Conservation (phyloP, 2,113 vertebrate genomes). For the Psettodes erumei region DNA sequence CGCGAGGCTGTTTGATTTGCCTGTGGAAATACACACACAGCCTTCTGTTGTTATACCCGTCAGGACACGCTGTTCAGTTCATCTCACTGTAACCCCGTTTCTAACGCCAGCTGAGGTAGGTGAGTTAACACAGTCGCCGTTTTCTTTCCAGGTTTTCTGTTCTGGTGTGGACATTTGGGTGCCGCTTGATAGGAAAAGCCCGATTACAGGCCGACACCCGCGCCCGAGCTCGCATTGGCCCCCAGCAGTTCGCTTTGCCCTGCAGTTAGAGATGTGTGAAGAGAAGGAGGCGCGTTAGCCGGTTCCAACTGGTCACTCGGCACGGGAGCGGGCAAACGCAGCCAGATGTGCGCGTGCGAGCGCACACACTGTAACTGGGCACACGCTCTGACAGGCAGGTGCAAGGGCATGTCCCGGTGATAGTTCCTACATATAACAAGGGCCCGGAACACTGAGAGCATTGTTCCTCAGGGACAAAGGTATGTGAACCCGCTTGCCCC, state of each 20-base stretch:
- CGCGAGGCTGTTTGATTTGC: slow-evolving; percentile 47
- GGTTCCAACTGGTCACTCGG: slow-evolving; percentile 51
- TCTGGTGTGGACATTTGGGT: slow-evolving; percentile 19
- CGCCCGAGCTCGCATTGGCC: neutral
- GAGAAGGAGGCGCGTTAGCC: slow-evolving; percentile 29
- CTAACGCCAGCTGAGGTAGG: neutral
- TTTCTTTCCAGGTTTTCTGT: neutral
- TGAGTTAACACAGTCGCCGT: neutral
- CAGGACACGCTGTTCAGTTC: slow-evolving; percentile 42
- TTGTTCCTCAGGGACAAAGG: slow-evolving; percentile 75
- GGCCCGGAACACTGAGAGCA: slow-evolving; percentile 59
- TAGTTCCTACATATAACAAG: slow-evolving; percentile 55
- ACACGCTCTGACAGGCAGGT: slow-evolving; percentile 66
- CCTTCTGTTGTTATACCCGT: slow-evolving; percentile 13
- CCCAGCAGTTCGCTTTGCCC: slow-evolving; percentile 42
- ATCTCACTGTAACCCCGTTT: slow-evolving; percentile 20
- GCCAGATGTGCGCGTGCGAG: slow-evolving; percentile 46
- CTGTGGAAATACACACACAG: slow-evolving; percentile 44
- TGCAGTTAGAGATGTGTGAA: slow-evolving; percentile 43
- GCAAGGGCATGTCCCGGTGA: slow-evolving; percentile 59
- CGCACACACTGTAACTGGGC: slow-evolving; percentile 33
- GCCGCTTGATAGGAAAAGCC: slow-evolving; percentile 19
- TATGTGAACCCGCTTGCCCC: slow-evolving; percentile 68
- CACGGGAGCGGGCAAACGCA: slow-evolving; percentile 30
- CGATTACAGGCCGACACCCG: neutral